Evolutionary conservation across 2,113 vertebrate genomes (phyloP).

Genomic region (Machaerirhynchus nigripectus): DNA sequence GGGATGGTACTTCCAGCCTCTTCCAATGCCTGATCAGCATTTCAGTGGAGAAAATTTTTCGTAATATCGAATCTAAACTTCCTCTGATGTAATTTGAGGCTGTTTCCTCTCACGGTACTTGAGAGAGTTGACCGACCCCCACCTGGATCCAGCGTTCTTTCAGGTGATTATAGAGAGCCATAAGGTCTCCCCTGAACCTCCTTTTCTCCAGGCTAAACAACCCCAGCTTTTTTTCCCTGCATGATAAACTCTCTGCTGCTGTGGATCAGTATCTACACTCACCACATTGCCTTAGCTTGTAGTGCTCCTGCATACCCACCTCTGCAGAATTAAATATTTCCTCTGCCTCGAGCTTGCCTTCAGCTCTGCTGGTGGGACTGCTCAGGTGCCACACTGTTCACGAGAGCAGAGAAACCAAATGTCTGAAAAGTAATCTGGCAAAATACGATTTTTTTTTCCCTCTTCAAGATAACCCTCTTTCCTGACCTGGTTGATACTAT

Average conservation of each 20-base stretch:
- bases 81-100: neutral
- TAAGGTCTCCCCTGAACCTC: neutral
- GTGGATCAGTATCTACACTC: neutral
- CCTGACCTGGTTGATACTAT: neutral
- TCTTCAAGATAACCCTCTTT: neutral
- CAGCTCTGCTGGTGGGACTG: too few relatives aligned
- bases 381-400: accelerated
- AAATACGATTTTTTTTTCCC: neutral
- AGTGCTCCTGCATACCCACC: neutral
- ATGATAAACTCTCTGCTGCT: neutral
- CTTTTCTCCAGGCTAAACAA: neutral
- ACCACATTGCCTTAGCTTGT: neutral
- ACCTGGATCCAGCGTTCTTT: neutral
- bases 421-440: neutral
- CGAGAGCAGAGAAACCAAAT: neutral
- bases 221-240: neutral
- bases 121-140: neutral
- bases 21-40: neutral
- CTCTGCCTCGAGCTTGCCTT: neutral
- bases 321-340: neutral
- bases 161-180: neutral
- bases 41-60: neutral
- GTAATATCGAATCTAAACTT: neutral
- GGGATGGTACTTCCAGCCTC: neutral
- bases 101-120: neutral